A percentile compares a stretch with the other conserved stretches of the same genome.
phyloP scores from a whole-genome alignment of 2,113 vertebrate genomes.

The Crotophaga sulcirostris region DNA sequence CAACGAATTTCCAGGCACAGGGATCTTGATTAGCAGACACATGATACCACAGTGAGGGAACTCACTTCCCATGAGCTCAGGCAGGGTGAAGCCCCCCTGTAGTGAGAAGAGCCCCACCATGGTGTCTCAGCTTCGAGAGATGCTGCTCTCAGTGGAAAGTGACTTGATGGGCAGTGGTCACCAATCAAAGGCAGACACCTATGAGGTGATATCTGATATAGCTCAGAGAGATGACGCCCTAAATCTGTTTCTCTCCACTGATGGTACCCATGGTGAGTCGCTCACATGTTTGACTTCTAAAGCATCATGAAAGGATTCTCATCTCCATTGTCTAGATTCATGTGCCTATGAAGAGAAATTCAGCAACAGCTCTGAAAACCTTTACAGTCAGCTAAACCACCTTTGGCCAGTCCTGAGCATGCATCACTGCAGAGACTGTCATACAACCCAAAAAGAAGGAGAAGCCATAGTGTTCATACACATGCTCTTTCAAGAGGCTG shows the following conservation, averaged over 20 bases:
- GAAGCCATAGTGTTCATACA: neutral
- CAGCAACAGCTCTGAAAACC: neutral
- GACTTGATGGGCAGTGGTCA: neutral
- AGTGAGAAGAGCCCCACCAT: fast-evolving
- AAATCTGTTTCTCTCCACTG: neutral
- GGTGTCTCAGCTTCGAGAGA: neutral
- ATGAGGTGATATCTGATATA: neutral
- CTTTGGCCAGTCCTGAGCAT: neutral
- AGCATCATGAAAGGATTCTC: neutral
- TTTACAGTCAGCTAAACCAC: neutral
- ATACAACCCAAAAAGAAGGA: neutral
- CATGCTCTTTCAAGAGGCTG: neutral
- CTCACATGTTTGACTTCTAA: neutral
- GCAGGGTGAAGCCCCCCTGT: neutral
- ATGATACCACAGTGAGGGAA: neutral
- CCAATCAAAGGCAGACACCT: neutral
- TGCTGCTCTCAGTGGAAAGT: neutral
- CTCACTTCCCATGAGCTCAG: neutral
- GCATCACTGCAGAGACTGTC: neutral
- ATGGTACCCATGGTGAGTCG: neutral
- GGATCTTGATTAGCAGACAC: conserved; percentile 34
- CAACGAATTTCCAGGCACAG: conserved; percentile 19
- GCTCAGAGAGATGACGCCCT: neutral
- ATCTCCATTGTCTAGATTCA: neutral
- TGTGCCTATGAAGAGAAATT: neutral